Evolutionary conservation across 1,140 invertebrate genomes (phyloP), one percentile per base, ranked within the genome.

Genomic region (Rhizoglyphus robini): DNA sequence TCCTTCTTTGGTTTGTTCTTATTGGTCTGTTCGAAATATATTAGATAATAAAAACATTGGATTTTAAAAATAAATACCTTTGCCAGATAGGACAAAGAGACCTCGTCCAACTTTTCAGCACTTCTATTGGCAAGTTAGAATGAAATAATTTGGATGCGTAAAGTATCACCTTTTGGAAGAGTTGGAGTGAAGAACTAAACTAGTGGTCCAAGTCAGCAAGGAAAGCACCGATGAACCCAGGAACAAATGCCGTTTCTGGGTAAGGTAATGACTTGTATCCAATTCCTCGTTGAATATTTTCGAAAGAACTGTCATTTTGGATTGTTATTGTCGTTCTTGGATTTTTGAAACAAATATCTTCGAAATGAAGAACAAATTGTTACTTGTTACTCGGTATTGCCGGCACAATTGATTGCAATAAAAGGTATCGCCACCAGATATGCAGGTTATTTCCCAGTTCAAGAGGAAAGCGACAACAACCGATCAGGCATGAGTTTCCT

Each of bases 211-310:
- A 8, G 51, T 54, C 23, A 32, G 8, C 51, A 54, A 5, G 8
- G 51, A 54, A 8, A 54, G 20, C 23, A 32, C 20, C 8, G 51
- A 54, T 11, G 51, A 5, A 8, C 51, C 51, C 8, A 54, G 51
- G 23, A 54, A 54, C 15, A 54, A 23, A 32, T 25, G 8, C 31
- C 51, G 51, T 32, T 54, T 54, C 8, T 54, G 8, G 23, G 51
- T 54, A 11, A 54, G 20, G 20, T 54, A 23, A 32, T 54, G 51
- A 54, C 51, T 54, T 27, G 51, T 54, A 32, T 54, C 51, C 8
- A 54, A 23, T 32, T 54, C 23, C 23, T 54, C 51, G 20, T 32
- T 54, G 51, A 54, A 54, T 11, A 54, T 54, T 32, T 54, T 54
- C 20, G 51, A 54, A 5, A 54, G 51, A 32, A 54, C 51, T 11